phyloP scores from a whole-genome alignment of 2,797 vertebrate genomes.

The Trichosurus vulpecula region DNA sequence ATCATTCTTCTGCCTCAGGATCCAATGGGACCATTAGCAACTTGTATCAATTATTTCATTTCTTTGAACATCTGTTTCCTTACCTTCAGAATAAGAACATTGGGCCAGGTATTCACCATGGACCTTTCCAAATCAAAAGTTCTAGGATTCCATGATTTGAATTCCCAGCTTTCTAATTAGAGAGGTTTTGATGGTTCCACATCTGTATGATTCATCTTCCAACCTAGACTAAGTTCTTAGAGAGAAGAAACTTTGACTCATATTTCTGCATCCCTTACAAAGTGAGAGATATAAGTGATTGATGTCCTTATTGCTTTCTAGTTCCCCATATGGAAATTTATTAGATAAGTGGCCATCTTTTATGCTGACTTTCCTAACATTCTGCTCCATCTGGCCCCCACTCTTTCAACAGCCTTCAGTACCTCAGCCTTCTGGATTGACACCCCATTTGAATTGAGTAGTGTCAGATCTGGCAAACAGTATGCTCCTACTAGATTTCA shows the following conservation, averaged over 20 bases:
- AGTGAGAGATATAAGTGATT: not conserved
- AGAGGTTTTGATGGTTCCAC: not conserved
- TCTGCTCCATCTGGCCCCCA: not conserved
- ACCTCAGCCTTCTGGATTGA: not conserved
- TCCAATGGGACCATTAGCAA: not conserved
- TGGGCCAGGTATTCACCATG: not conserved
- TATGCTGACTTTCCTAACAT: not conserved
- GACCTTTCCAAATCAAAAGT: not conserved
- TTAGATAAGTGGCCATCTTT: not conserved
- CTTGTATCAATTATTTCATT: not conserved
- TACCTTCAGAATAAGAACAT: not conserved
- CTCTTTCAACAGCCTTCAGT: not conserved
- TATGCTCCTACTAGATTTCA: not conserved
- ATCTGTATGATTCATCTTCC: not conserved
- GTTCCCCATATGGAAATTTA: not conserved
- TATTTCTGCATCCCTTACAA: not conserved
- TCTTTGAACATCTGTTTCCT: not conserved
- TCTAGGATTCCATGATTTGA: not conserved
- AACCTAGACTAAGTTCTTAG: not conserved
- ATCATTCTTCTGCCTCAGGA: not conserved
- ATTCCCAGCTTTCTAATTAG: not conserved
- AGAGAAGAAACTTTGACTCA: not conserved
- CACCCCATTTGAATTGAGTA: not conserved
- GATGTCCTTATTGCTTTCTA: not conserved
- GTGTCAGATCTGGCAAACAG: not conserved